Evolutionary conservation across 2,113 vertebrate species (phyloP).

Genomic region (Xiphophorus couchianus): DNA sequence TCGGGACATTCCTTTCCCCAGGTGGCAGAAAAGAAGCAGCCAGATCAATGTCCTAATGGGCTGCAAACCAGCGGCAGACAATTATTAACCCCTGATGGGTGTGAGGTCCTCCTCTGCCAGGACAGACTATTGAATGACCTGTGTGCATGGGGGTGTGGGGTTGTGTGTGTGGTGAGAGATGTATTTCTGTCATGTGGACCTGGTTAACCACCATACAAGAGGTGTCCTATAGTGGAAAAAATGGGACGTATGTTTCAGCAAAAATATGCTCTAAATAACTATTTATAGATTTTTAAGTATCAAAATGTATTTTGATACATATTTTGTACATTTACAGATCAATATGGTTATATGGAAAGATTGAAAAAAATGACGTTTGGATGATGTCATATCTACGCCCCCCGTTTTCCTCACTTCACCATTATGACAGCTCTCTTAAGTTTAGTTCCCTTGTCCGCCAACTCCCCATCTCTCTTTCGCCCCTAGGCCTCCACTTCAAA

Average conservation of each 20-base stretch:
- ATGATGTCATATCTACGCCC: neutral
- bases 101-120: constrained; percentile 29
- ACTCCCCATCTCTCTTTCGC: constrained; percentile 30
- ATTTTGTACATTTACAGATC: neutral
- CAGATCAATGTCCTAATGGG: constrained; percentile 70
- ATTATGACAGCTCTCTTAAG: constrained; percentile 11
- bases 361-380: neutral
- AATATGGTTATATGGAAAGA: too few species aligned
- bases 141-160: too few species aligned
- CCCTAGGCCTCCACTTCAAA: constrained; percentile 44
- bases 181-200: constrained; percentile 39
- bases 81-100: constrained; percentile 67
- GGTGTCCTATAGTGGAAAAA: constrained; percentile 12
- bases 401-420: constrained; percentile 24
- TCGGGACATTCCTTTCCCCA: constrained; percentile 68
- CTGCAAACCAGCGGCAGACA: constrained; percentile 47
- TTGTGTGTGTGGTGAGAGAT: neutral
- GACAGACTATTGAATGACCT: constrained; percentile 57
- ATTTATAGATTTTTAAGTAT: neutral
- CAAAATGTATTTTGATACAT: neutral
- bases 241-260: neutral
- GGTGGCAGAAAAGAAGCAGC: constrained; percentile 66
- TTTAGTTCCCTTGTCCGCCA: constrained; percentile 38
- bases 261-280: neutral
- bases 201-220: constrained; percentile 56